Percentiles rank a stretch among this genome's conserved stretches.
Conservation (phyloP, 2,113 vertebrate genomes). For the Delphinus delphis region DNA sequence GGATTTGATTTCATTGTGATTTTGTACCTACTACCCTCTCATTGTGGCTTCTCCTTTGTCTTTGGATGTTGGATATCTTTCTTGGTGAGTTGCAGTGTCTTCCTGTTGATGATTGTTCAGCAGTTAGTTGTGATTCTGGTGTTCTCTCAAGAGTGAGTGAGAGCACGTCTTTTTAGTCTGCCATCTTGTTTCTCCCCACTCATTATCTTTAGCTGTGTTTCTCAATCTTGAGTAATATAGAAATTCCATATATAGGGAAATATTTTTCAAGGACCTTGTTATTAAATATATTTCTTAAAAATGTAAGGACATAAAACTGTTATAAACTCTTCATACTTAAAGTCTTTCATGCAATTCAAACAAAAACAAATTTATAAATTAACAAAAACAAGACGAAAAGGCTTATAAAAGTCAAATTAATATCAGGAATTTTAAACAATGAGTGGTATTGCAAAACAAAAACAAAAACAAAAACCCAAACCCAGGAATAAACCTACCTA, state of each 20-base stretch:
- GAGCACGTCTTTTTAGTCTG: too few species aligned
- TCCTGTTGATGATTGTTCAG: too few species aligned
- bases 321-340: not conserved
- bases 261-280: not conserved
- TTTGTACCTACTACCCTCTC: too few species aligned
- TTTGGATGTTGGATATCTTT: too few species aligned
- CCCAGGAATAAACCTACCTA: too few species aligned
- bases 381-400: not conserved
- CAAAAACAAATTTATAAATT: not conserved
- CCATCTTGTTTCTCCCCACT: too few species aligned
- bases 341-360: not conserved
- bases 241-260: not conserved
- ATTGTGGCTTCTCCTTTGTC: too few species aligned
- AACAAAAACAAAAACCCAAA: too few species aligned
- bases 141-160: too few species aligned
- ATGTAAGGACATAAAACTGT: not conserved
- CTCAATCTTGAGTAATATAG: not conserved
- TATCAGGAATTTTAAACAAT: not conserved
- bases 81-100: too few species aligned
- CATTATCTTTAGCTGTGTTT: not conserved
- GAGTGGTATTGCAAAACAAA: not conserved
- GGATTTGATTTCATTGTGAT: too few species aligned
- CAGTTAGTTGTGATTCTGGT: too few species aligned
- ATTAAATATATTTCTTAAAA: not conserved
- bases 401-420: not conserved